phyloP scores from a whole-genome alignment of 2,797 vertebrate genomes.

The Mus spretus region DNA sequence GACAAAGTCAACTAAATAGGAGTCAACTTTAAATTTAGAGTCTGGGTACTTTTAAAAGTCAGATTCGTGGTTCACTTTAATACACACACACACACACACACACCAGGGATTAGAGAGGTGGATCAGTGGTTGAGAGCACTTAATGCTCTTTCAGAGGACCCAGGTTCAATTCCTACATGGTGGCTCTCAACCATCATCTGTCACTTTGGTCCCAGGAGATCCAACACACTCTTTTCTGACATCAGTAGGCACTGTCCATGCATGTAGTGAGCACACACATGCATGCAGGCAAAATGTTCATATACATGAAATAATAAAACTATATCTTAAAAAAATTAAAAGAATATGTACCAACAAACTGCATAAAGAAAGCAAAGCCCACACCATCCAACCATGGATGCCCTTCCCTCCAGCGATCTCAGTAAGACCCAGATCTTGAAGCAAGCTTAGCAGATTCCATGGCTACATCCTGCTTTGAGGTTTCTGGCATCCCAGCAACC shows the following conservation, averaged over 20 bases:
- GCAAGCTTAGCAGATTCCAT: not conserved
- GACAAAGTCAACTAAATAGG: not conserved
- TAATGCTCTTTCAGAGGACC: not conserved
- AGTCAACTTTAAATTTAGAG: not conserved
- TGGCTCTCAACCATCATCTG: not conserved
- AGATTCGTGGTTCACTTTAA: not conserved
- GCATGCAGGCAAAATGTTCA: not conserved
- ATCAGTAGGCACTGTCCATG: not conserved
- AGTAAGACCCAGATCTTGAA: not conserved
- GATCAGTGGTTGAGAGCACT: not conserved
- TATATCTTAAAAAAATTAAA: not conserved
- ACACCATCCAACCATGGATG: not conserved
- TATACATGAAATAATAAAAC: not conserved
- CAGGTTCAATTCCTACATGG: not conserved
- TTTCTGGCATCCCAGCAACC: not conserved
- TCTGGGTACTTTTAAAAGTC: slow-evolving; percentile 16
- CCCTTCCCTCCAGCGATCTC: not conserved
- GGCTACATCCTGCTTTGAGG: not conserved
- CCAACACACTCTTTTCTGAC: not conserved
- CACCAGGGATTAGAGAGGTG: not conserved
- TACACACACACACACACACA: too few species aligned
- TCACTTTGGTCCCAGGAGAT: not conserved
- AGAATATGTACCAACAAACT: not conserved
- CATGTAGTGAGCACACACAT: not conserved
- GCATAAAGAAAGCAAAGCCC: not conserved